Evolutionary conservation across 1,140 invertebrate species (phyloP).

Genomic region (Heliconius hermathena): DNA sequence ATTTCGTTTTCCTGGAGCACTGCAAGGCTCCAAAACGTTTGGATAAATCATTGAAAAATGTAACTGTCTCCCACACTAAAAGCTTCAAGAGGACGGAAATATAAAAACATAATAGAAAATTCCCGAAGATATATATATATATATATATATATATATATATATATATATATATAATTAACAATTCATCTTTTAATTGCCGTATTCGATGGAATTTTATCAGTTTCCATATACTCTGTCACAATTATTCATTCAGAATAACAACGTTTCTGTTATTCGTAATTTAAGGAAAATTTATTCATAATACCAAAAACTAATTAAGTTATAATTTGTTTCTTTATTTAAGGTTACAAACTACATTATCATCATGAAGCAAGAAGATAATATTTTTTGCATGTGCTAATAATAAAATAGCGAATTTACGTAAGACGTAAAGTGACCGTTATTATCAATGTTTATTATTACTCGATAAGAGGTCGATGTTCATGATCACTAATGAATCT

Average conservation of each 20-base stretch:
- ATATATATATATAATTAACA: background rate
- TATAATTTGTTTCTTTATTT: background rate
- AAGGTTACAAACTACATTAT: background rate
- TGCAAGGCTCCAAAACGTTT: no score
- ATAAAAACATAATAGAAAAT: no score
- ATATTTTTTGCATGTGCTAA: background rate
- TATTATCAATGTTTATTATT: conserved; percentile 19
- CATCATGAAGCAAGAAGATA: background rate
- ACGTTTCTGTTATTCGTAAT: background rate
- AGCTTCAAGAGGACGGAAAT: no score
- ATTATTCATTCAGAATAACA: background rate
- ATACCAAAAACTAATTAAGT: background rate
- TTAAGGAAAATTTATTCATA: background rate
- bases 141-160: background rate
- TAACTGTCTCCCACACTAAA: no score
- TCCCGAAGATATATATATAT: background rate
- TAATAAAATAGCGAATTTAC: conserved; percentile 21
- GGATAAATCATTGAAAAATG: no score
- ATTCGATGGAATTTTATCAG: background rate
- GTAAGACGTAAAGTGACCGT: conserved; percentile 20
- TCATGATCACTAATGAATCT: conserved; percentile 8
- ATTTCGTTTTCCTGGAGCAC: no score
- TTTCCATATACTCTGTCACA: background rate
- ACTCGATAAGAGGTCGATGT: conserved; percentile 14
- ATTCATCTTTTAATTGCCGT: background rate